Base-by-base conservation (phyloP, 2,888 invertebrate genomes). In the Sarcophaga subvicina region DNA sequence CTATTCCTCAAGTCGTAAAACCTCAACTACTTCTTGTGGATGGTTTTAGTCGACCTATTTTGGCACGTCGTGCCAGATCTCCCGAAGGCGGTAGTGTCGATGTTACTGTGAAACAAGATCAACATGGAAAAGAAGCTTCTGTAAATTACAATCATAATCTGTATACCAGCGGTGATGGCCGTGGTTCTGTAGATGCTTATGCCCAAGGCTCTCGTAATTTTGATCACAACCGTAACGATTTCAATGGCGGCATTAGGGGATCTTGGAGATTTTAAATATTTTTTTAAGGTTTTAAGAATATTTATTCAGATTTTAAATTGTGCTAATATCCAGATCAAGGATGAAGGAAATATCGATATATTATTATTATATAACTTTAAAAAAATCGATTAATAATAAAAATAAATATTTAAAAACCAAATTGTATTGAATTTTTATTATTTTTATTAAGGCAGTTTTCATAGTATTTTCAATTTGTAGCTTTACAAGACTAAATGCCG, bases 181-280 rank as follows among this genome's bases (percentile, higher is more conserved):
- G 88, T 83, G 90, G 90, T 83, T 87, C 67, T 20, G 66, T 91
- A 11, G 90, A 91, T 77, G 91, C 91, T 78, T 89, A 90, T 77
- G 91, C 91, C 8, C 89, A 90, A 73, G 91, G 89, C 45, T 87
- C 85, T 14, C 85, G 90, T 0, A 90, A 91, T 69, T 90, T 90
- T 14, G 90, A 90, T 66, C 12, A 70, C 0, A 89, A 91, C 75
- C 90, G 88, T 20, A 91, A 90, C 2, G 84, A 64, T 25, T 82
- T 22, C 10, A 87, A 87, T 71, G 82, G 76, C 37, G 37, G 37
- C 37, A 37, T 37, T 1, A 69, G 72, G 12, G 79, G 66, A 37
- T 4, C 4, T 3, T 37, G 37, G 37, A 37, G 37, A 37, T 37
- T 37, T 37, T 37, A 37, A 37, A 37, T 8, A 37, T 8, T 37